Base-by-base conservation (phyloP, 2,113 vertebrate species). In the Dipodomys ordii region DNA sequence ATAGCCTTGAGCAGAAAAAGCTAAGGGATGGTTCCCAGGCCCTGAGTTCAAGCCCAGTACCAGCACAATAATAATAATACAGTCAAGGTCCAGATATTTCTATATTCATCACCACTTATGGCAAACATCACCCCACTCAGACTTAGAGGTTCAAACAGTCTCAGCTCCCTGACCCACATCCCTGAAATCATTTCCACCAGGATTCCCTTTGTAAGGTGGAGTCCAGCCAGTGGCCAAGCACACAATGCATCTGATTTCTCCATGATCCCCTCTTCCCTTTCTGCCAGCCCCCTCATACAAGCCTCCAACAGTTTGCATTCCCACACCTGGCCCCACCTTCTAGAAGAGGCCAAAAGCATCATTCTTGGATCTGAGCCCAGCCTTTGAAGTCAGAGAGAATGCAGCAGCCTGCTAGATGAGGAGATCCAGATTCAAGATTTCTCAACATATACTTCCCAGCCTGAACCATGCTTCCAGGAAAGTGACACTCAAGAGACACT, bases 401-500 rank as follows among this genome's bases (percentile, higher is more conserved):
- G 96, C 69, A 93, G 96, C 69, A 93, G 49, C 49, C 49, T 92
- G 94, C 94, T 95, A 94, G 93, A 96, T 95, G 95, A 96, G 87
- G 96, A 96, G 94, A 96, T 95, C 96, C 97, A 96, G 97, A 97
- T 94, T 96, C 87, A 95, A 95, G 94, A 95, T 90, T 93, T 86
- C 96, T 95, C 94, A 94, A 87, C 90, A 88, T 85, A 93, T n/a
- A 96, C 91, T 92, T 91, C 93, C 91, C 62, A 68, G 83, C 91
- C 91, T 95, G 87, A 84, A 90, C 86, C 86, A 87, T 94, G 87
- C 89, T 91, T 95, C 91, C 32, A 95, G 83, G 91, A 96, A 95
- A 96, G 83, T 93, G 94, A 90, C 23, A 92, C 87, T 96, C 94
- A 92, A 96, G 67, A 97, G 94, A 76, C 68, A 92, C 89, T 96